phyloP scores from a whole-genome alignment of 1,140 invertebrate genomes.

The Potamilus streckersoni region DNA sequence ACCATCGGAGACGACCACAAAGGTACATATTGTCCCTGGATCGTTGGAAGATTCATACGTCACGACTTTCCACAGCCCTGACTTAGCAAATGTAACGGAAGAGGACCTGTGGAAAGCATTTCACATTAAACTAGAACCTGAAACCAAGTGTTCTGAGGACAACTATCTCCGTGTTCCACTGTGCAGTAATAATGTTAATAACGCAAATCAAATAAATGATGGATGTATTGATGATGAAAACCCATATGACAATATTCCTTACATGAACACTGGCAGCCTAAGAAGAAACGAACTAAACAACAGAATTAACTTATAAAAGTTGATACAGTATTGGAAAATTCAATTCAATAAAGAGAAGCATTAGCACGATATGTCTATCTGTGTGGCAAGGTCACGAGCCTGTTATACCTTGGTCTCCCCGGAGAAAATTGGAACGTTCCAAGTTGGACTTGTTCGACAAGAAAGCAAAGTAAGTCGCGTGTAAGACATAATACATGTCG shows the following conservation, averaged over 20 bases:
- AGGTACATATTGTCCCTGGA: slow-evolving; percentile 30
- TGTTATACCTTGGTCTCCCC: too few relatives aligned
- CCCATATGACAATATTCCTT: slow-evolving; percentile 19
- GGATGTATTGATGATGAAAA: slow-evolving; percentile 26
- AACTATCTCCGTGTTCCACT: not conserved
- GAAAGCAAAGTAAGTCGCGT: too few relatives aligned
- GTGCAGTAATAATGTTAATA: not conserved
- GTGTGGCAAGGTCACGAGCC: too few relatives aligned
- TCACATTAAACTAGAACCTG: slow-evolving; percentile 22
- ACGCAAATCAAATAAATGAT: not conserved
- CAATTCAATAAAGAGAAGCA: too few relatives aligned
- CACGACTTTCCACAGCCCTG: slow-evolving; percentile 18
- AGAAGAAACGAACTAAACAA: not conserved
- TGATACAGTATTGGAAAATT: too few relatives aligned
- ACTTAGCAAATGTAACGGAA: slow-evolving; percentile 40
- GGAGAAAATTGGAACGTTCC: too few relatives aligned
- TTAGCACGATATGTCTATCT: too few relatives aligned
- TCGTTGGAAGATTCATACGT: slow-evolving; percentile 31
- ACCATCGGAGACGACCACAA: slow-evolving; percentile 30
- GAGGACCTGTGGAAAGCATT: slow-evolving; percentile 45
- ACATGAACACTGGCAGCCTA: slow-evolving; percentile 15
- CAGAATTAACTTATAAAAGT: too few relatives aligned
- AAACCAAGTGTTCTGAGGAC: not conserved
- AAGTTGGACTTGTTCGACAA: too few relatives aligned
- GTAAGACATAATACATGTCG: too few relatives aligned